A percentile compares a stretch with the other conserved stretches of the same genome.
Evolutionary conservation across 2,113 vertebrate species (phyloP).

Genomic region (Actenoides lindsayi): DNA sequence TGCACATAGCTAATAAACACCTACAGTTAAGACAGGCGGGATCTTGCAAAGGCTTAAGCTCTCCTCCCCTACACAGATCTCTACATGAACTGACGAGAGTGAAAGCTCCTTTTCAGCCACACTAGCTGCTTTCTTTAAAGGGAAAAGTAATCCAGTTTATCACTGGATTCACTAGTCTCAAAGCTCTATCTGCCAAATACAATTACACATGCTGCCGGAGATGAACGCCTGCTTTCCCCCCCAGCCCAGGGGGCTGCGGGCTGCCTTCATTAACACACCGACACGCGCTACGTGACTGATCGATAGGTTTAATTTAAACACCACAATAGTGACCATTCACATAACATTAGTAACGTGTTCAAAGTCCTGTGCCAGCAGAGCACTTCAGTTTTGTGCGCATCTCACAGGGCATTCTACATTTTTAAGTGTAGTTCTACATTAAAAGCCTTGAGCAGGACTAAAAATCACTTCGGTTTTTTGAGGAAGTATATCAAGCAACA

Average conservation of each 20-base stretch:
- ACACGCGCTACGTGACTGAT: neutral
- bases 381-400: neutral
- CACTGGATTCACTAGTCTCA: neutral
- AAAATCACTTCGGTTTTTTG: neutral
- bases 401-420: neutral
- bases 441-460: neutral
- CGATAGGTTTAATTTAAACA: constrained; percentile 5
- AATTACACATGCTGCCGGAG: neutral
- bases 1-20: accelerated
- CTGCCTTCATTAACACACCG: constrained; percentile 5
- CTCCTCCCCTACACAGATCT: neutral
- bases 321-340: neutral
- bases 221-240: neutral
- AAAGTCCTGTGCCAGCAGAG: neutral
- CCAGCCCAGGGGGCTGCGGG: neutral
- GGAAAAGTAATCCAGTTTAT: neutral
- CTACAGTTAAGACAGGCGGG: neutral
- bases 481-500: accelerated
- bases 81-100: neutral
- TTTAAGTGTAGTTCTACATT: neutral
- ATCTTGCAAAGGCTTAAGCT: neutral
- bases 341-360: accelerated
- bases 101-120: neutral
- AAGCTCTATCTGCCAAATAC: constrained; percentile 17
- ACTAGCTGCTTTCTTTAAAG: neutral